Evolutionary conservation across 2,888 invertebrate genomes (phyloP).

Genomic region (Deilephila elpenor): DNA sequence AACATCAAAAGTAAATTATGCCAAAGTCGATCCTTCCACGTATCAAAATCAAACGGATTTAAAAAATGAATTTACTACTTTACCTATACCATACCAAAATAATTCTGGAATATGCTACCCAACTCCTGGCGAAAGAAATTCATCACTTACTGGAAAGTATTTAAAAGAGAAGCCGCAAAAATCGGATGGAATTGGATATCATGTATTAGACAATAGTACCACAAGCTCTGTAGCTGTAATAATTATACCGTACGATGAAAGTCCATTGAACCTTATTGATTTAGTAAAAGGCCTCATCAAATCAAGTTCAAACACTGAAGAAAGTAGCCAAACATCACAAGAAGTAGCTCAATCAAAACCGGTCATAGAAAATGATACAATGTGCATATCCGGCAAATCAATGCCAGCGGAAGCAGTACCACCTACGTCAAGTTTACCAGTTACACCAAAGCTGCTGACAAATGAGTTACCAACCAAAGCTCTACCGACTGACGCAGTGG

Average conservation of each 20-base stretch:
- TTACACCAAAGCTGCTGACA: background rate
- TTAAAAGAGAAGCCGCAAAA: background rate
- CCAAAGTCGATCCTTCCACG: background rate
- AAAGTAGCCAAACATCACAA: too few species aligned
- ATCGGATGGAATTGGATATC: background rate
- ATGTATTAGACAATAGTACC: background rate
- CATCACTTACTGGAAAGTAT: background rate
- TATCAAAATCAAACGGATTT: background rate
- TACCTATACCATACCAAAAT: background rate
- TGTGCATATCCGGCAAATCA: too few species aligned
- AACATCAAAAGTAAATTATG: too few species aligned
- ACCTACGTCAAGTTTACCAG: background rate
- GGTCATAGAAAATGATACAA: too few species aligned
- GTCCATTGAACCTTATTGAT: background rate
- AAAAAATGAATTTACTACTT: background rate
- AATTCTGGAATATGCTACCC: background rate
- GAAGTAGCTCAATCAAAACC: too few species aligned
- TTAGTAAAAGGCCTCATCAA: background rate
- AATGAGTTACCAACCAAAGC: too few species aligned
- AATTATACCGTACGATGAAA: background rate
- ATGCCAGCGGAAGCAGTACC: background rate
- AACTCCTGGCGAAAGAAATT: background rate
- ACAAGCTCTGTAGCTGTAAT: background rate
- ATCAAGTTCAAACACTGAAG: background rate
- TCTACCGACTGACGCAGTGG: too few species aligned